Percentiles rank a stretch among this genome's conserved stretches.
These are phyloP conservation scores for Neosalanx taihuensis DNA, from an alignment of 2,797 vertebrate genomes.

Conservation along the genomic window DNA sequence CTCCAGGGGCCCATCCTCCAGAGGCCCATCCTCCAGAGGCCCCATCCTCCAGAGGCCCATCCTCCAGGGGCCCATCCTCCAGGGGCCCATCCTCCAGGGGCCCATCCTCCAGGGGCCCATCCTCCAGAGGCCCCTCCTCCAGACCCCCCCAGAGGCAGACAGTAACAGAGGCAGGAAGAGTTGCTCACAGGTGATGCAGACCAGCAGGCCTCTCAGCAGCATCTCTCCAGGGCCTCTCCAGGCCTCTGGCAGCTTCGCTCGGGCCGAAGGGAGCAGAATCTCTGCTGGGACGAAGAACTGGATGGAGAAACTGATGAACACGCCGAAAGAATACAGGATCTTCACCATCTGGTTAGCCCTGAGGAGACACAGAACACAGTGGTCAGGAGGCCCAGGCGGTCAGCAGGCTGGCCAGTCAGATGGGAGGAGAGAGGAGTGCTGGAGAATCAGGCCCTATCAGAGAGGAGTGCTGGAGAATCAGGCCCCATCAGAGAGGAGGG, in stretches of 20 bases:
- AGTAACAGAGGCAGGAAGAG: background rate
- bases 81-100: no score
- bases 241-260: conserved; percentile 65
- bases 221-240: conserved; percentile 72
- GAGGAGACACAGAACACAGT: conserved; percentile 23
- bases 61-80: no score
- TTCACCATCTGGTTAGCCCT: conserved; percentile 84
- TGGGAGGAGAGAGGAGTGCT: no score
- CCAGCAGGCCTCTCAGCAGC: conserved; percentile 64
- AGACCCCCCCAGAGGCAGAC: background rate
- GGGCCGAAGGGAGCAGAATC: conserved; percentile 76
- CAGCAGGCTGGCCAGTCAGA: no score
- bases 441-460: no score
- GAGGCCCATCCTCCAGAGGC: no score
- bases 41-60: no score
- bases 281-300: conserved; percentile 88
- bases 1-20: no score
- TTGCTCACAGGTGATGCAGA: conserved; percentile 81
- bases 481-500: no score
- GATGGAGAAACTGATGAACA: conserved; percentile 86
- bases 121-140: no score
- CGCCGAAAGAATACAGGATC: conserved; percentile 83
- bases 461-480: no score
- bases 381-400: background rate
- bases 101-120: no score